phyloP scores from a whole-genome alignment of 2,797 vertebrate genomes.

The Melanotaenia pygmaea region DNA sequence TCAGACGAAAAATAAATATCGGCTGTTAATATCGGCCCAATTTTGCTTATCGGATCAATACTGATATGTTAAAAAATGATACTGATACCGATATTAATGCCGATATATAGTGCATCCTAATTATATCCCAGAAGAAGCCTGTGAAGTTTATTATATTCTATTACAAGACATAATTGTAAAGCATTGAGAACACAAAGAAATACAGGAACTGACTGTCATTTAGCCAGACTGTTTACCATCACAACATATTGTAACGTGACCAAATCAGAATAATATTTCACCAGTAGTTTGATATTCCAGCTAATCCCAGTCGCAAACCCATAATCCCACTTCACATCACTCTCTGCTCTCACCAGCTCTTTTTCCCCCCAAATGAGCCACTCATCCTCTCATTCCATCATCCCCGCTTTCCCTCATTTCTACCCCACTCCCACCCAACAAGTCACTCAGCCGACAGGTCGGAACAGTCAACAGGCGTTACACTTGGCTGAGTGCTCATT shows the following conservation, averaged over 20 bases:
- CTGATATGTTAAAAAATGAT: too few relatives aligned
- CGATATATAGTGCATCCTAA: not conserved
- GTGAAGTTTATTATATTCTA: not conserved
- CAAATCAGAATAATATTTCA: conserved; percentile 29
- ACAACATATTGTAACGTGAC: not conserved
- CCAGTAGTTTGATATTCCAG: conserved; percentile 9
- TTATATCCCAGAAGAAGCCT: not conserved
- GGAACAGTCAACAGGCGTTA: conserved; percentile 91
- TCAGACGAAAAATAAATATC: too few relatives aligned
- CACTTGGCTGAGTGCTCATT: conserved; percentile 87
- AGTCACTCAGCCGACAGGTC: conserved; percentile 74
- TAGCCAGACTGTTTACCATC: not conserved
- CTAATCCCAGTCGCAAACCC: conserved; percentile 51
- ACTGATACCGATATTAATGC: too few relatives aligned
- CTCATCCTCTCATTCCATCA: conserved; percentile 46
- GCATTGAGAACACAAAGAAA: not conserved
- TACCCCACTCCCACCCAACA: conserved; percentile 29
- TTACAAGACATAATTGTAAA: not conserved
- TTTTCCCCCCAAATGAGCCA: conserved; percentile 25
- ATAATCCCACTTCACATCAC: conserved; percentile 65
- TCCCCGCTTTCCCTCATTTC: conserved; percentile 28
- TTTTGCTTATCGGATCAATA: too few relatives aligned
- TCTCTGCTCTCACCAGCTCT: conserved; percentile 30
- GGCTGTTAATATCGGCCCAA: too few relatives aligned
- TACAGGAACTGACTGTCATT: not conserved